phyloP scores from a whole-genome alignment of 2,113 vertebrate species.

The Atherinomorus stipes region DNA sequence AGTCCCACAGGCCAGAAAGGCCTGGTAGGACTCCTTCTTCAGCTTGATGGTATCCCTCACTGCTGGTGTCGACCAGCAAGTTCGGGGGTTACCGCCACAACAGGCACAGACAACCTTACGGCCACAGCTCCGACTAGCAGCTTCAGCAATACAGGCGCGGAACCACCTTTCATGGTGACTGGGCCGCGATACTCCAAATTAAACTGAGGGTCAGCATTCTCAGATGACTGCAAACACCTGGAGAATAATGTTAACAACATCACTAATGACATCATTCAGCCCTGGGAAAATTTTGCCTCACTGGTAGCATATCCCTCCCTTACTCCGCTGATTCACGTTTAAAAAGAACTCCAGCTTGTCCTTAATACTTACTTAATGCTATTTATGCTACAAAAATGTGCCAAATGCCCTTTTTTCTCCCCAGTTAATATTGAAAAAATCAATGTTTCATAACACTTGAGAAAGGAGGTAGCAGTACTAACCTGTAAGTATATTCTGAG shows the following conservation, averaged over 20 bases:
- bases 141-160: too few relatives aligned
- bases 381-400: too few relatives aligned
- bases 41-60: too few relatives aligned
- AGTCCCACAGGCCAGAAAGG: too few relatives aligned
- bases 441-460: not conserved
- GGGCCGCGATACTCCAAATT: constrained; percentile 93
- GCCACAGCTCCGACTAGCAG: too few relatives aligned
- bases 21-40: too few relatives aligned
- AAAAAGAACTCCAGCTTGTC: not conserved
- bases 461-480: constrained; percentile 33
- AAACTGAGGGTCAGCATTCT: constrained; percentile 96
- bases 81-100: too few relatives aligned
- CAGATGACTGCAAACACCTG: constrained; percentile 95
- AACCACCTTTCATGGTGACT: constrained; percentile 98
- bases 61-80: too few relatives aligned
- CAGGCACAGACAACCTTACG: too few relatives aligned
- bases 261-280: not conserved
- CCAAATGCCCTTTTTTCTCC: too few relatives aligned
- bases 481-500: constrained; percentile 97
- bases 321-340: not conserved
- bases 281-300: not conserved
- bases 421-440: not conserved
- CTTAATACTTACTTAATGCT: too few relatives aligned
- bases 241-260: constrained; percentile 16
- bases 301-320: not conserved